Percentiles rank a stretch among this genome's conserved stretches.
These are phyloP conservation scores for Streptopelia turtur DNA, from an alignment of 2,797 vertebrate genomes.

Conservation along the genomic window DNA sequence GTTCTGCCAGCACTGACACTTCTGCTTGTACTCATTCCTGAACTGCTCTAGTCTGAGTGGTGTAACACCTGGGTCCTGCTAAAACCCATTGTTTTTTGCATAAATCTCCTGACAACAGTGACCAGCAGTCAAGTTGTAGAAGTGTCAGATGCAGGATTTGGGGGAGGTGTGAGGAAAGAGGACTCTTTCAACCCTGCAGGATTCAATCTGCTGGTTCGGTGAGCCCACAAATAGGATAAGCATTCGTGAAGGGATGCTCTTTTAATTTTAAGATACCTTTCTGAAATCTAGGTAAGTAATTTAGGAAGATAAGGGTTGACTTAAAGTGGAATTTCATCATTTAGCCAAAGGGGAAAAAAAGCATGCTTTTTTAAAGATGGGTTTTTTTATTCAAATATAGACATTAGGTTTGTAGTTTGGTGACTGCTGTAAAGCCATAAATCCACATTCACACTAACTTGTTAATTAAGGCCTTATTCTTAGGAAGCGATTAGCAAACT, in stretches of 20 bases:
- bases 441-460: background rate
- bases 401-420: background rate
- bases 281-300: background rate
- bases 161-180: background rate
- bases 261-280: background rate
- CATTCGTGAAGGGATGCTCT: background rate
- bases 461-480: conserved; percentile 46
- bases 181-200: background rate
- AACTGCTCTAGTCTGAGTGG: background rate
- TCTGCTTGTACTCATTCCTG: background rate
- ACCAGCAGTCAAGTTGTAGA: background rate
- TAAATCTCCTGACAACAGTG: background rate
- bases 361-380: fast-evolving
- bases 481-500: conserved; percentile 18
- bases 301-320: background rate
- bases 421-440: background rate
- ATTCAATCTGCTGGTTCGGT: background rate
- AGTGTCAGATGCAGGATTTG: background rate
- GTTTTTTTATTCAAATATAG: background rate
- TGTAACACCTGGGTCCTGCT: background rate
- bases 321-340: background rate
- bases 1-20: fast-evolving
- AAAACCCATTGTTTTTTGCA: background rate
- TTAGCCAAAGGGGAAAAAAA: background rate
- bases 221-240: background rate